Evolutionary conservation across 2,113 vertebrate genomes (phyloP).

Genomic region (Actinemys pallida): DNA sequence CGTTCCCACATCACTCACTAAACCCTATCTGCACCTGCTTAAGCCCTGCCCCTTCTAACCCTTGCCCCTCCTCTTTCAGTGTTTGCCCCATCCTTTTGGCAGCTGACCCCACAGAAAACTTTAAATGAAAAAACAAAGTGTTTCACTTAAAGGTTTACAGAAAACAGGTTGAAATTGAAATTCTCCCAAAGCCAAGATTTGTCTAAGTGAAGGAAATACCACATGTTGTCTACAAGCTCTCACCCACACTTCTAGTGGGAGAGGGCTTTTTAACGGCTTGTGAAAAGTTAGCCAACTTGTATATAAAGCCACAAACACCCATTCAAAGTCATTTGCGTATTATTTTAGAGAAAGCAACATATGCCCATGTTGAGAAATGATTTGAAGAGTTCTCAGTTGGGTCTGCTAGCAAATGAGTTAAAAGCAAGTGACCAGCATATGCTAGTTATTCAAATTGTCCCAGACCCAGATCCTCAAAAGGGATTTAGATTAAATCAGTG

Average conservation of each 20-base stretch:
- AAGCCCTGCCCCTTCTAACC: not conserved
- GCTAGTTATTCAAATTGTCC: not conserved
- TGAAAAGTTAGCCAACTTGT: not conserved
- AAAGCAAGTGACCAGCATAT: not conserved
- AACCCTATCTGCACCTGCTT: not conserved
- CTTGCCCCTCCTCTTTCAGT: rapidly evolving
- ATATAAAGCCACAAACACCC: not conserved
- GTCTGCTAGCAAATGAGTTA: not conserved
- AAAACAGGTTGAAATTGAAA: not conserved
- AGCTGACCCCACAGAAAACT: not conserved
- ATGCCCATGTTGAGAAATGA: rapidly evolving
- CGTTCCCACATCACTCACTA: not conserved
- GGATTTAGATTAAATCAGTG: not conserved
- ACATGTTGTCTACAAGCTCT: rapidly evolving
- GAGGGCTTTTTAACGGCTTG: not conserved
- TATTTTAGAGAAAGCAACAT: not conserved
- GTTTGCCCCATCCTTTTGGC: not conserved
- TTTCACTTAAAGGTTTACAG: not conserved
- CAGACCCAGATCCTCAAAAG: not conserved
- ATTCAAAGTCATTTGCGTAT: not conserved
- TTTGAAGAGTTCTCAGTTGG: not conserved
- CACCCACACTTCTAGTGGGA: rapidly evolving
- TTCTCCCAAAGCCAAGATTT: not conserved
- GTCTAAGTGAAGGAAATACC: not conserved
- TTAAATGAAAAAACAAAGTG: rapidly evolving